Evolutionary conservation across 2,888 invertebrate genomes (phyloP).

Genomic region (Microchrysa polita): DNA sequence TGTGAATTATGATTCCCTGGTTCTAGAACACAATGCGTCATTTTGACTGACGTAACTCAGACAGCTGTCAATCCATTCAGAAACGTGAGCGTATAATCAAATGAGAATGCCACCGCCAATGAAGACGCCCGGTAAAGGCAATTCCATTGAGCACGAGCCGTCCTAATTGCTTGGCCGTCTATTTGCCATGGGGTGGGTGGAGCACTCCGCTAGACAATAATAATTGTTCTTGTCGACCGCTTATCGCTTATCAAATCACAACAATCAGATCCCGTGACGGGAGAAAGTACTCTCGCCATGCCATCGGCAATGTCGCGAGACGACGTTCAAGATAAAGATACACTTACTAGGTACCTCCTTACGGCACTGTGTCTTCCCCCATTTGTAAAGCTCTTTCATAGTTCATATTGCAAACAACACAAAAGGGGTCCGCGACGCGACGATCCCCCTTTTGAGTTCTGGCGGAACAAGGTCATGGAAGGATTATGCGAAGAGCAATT

Average conservation of each 20-base stretch:
- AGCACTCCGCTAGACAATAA: neutral
- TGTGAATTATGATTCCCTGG: constrained; percentile 62
- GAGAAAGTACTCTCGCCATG: neutral
- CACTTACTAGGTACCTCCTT: neutral
- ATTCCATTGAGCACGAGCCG: neutral
- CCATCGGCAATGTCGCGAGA: neutral
- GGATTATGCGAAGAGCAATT: constrained; percentile 1
- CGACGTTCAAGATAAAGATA: neutral
- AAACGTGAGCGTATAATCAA: constrained; percentile 31
- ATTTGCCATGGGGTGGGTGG: neutral
- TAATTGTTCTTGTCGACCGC: neutral
- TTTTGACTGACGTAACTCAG: constrained; percentile 66
- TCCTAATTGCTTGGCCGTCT: neutral
- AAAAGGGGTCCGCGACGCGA: too few relatives aligned
- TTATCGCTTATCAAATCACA: too few relatives aligned
- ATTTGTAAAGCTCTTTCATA: neutral
- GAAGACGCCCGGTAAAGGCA: neutral
- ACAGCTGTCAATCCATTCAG: constrained; percentile 63
- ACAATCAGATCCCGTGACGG: neutral
- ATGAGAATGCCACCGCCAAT: neutral
- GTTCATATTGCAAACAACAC: neutral
- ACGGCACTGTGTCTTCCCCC: neutral
- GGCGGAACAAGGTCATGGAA: constrained; percentile 1
- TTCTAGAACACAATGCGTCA: constrained; percentile 66
- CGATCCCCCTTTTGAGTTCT: constrained; percentile 13